Percentiles rank a stretch among this genome's conserved stretches.
Evolutionary conservation across 2,113 vertebrate genomes (phyloP).

Genomic region (Salvelinus namaycush): DNA sequence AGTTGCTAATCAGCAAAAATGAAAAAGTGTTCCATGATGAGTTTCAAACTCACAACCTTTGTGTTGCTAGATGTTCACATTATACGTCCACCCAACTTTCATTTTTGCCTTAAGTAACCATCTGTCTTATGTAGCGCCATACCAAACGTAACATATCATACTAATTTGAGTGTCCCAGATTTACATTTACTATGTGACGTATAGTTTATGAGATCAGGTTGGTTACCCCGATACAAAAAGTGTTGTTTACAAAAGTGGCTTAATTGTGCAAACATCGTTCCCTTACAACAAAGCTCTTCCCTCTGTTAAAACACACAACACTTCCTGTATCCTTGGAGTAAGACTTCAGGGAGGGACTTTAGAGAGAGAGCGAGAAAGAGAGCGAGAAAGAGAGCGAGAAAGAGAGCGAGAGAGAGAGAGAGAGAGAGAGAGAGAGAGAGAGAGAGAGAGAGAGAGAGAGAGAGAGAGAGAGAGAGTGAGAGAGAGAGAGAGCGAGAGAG

Average conservation of each 20-base stretch:
- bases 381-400: too few species aligned
- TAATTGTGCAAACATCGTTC: not conserved
- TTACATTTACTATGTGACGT: too few species aligned
- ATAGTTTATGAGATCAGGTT: not conserved
- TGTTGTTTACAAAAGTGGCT: not conserved
- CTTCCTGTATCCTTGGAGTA: not conserved
- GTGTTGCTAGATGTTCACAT: too few species aligned
- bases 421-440: not conserved
- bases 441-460: not conserved
- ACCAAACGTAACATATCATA: too few species aligned
- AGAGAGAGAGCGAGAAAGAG: not conserved
- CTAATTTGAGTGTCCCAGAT: too few species aligned
- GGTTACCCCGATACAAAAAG: not conserved
- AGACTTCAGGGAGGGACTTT: not conserved
- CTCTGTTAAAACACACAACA: not conserved
- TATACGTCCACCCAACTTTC: too few species aligned
- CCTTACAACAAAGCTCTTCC: not conserved
- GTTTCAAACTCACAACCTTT: too few species aligned
- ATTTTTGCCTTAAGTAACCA: too few species aligned
- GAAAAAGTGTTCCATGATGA: too few species aligned
- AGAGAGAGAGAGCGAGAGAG: not conserved
- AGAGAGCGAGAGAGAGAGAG: not conserved
- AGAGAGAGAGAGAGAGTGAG: not conserved
- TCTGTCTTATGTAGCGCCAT: too few species aligned
- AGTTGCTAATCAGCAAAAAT: too few species aligned